Conservation (phyloP, 2,113 vertebrate genomes). For the Aramus guarauna region DNA sequence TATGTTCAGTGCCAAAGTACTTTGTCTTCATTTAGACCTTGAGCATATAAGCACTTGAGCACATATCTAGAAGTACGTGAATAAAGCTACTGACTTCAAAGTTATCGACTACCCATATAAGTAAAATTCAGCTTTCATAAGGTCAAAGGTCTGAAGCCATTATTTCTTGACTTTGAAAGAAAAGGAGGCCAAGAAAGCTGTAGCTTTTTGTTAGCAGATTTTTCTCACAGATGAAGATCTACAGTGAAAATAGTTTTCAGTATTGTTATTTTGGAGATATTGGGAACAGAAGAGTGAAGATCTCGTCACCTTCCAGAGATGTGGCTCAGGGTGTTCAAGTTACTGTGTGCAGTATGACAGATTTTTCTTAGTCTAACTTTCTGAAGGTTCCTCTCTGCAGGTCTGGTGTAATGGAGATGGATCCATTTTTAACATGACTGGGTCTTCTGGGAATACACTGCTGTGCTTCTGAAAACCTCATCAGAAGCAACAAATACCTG, state of each 20-base stretch:
- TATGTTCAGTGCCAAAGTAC: not conserved
- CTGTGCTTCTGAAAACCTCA: not conserved
- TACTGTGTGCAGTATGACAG: not conserved
- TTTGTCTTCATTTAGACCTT: conserved; percentile 31
- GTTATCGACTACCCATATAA: not conserved
- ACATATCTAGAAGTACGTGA: not conserved
- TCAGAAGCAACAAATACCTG: not conserved
- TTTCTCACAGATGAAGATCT: not conserved
- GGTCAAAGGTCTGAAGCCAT: not conserved
- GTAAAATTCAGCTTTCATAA: not conserved
- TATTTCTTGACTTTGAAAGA: not conserved
- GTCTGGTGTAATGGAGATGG: not conserved
- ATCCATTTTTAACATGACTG: not conserved
- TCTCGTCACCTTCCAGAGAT: not conserved
- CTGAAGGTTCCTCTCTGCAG: not conserved
- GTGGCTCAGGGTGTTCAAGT: not conserved
- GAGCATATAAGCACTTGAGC: not conserved
- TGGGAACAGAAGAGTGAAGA: not conserved
- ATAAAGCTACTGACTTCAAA: not conserved
- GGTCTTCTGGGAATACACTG: not conserved
- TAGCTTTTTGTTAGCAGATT: not conserved
- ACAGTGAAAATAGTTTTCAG: not conserved
- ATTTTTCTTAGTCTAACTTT: not conserved
- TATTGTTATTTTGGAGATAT: not conserved
- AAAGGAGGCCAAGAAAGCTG: not conserved